Evolutionary conservation across 2,888 invertebrate genomes (phyloP), one percentile per base, ranked within the genome.

Genomic region (Hypomecis punctinalis): DNA sequence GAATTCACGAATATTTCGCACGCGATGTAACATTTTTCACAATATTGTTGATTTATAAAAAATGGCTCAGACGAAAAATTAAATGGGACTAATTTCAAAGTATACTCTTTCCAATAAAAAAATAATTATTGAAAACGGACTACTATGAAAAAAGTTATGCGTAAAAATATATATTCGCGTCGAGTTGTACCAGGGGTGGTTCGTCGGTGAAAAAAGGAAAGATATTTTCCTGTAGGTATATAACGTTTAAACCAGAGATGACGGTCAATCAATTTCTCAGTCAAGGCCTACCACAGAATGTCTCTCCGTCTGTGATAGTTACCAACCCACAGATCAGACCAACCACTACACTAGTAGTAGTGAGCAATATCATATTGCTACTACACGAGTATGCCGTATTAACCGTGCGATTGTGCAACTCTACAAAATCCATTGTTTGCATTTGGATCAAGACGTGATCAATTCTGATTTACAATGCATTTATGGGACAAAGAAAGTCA

Each of bases 331-430:
- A n/a, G n/a, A n/a, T n/a, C n/a, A n/a, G n/a, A n/a, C n/a, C n/a
- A 40, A 37, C 51, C 37, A 40, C 39, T 43, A 51, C 59, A 59
- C 57, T 59, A 40, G 47, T 51, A 59, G 49, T 53, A 53, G 61
- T 62, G 68, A 72, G 60, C 67, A 67, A 72, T 67, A 64, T 74
- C 72, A 75, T 75, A 69, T 37, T 40, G 71, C 73, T 61, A 59
- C 54, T 69, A 69, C 67, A 61, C 69, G 23, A 23, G 23, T 2
- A 23, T 3, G 23, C 23, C 23, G 61, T 58, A 69, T 70, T 59
- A 63, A 63, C 68, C 67, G 61, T 62, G 59, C 57, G 59, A 68
- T 77, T 80, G 73, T 68, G 72, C 71, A 76, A 73, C 54, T 61
- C 59, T 51, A 72, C 65, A 67, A 68, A 67, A 69, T 62, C 52